Conservation (phyloP, 1,140 invertebrate species). For the Drosophila insularis region DNA sequence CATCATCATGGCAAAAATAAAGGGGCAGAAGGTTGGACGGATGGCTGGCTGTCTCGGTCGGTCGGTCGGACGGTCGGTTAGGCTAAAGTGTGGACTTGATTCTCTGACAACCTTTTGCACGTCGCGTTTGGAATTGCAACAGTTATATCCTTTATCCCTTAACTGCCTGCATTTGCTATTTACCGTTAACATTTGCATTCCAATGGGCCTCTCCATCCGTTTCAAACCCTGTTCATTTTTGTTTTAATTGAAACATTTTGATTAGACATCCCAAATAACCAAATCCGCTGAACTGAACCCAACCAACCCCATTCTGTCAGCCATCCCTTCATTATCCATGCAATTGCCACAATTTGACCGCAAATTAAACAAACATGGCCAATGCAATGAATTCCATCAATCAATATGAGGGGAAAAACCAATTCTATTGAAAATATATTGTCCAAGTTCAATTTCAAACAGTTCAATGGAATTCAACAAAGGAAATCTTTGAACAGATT, state of each 20-base stretch:
- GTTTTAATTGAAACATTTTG: constrained; percentile 60
- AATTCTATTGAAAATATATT: neutral
- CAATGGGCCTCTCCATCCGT: neutral
- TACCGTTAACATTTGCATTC: constrained; percentile 13
- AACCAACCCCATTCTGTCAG: neutral
- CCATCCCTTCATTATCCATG: neutral
- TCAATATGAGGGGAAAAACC: neutral
- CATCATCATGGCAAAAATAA: no score
- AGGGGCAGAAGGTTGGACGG: neutral
- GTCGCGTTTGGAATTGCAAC: constrained; percentile 38
- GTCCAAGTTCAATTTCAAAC: neutral
- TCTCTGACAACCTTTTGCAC: constrained; percentile 28
- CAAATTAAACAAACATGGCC: constrained; percentile 4
- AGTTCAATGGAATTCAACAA: neutral
- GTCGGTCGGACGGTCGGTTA: neutral
- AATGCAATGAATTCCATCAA: neutral
- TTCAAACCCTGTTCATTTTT: constrained; percentile 10
- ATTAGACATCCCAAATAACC: constrained; percentile 40
- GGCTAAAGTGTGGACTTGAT: neutral
- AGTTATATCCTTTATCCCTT: constrained; percentile 18
- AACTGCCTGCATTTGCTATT: neutral
- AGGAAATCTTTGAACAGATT: no score
- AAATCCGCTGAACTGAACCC: neutral
- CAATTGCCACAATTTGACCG: constrained; percentile 3
- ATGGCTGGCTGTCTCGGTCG: neutral